phyloP scores from a whole-genome alignment of 2,797 vertebrate species.

The Salarias fasciatus region DNA sequence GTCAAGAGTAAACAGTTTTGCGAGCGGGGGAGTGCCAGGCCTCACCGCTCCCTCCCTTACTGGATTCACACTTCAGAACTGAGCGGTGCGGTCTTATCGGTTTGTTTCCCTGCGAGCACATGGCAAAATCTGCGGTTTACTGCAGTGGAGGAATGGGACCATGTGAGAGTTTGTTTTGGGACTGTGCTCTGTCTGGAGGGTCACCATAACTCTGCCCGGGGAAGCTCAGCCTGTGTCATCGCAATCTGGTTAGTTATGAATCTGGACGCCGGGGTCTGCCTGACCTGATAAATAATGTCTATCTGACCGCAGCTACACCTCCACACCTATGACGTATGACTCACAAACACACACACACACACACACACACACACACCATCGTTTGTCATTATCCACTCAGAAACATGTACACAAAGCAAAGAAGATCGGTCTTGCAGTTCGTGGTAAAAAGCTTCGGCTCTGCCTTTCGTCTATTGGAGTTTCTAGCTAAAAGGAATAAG shows the following conservation, averaged over 20 bases:
- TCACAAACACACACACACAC: constrained; percentile 1
- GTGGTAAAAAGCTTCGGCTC: background rate
- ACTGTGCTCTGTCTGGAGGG: constrained; percentile 47
- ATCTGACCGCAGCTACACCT: constrained; percentile 40
- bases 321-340: constrained; percentile 23
- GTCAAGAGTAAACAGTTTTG: constrained; percentile 23
- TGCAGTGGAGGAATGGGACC: constrained; percentile 51
- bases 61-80: constrained; percentile 17
- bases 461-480: background rate
- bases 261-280: constrained; percentile 44
- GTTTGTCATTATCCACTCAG: constrained; percentile 17
- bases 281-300: constrained; percentile 69
- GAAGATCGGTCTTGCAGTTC: background rate
- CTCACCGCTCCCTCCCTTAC: background rate
- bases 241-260: constrained; percentile 47
- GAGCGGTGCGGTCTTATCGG: constrained; percentile 40
- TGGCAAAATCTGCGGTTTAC: constrained; percentile 41
- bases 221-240: constrained; percentile 56
- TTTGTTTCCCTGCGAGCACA: constrained; percentile 24
- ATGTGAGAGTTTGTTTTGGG: constrained; percentile 66
- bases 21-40: constrained; percentile 2
- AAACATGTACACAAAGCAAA: background rate
- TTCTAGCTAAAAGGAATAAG: constrained; percentile 9
- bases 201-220: constrained; percentile 66
- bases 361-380: too few species aligned